Evolutionary conservation across 2,888 invertebrate genomes (phyloP).

Genomic region (Epsilonema sp.): DNA sequence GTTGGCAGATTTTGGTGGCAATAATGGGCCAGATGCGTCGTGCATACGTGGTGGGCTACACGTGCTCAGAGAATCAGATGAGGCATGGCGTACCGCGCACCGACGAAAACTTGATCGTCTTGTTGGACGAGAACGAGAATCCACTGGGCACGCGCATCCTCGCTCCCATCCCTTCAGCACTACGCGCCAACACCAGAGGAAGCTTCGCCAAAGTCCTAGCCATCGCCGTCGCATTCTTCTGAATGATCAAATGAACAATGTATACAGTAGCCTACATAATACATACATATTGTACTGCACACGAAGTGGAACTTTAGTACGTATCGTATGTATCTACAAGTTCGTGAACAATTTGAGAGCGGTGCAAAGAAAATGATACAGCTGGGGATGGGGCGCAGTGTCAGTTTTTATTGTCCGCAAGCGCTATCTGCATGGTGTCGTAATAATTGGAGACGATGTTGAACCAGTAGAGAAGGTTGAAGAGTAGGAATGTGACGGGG

Average conservation of each 20-base stretch:
- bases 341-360: too few species aligned
- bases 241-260: too few species aligned
- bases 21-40: conserved; percentile 24
- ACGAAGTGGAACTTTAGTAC: too few species aligned
- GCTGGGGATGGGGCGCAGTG: too few species aligned
- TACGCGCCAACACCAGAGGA: conserved; percentile 17
- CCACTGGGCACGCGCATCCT: conserved; percentile 85
- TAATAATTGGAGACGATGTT: background rate
- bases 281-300: too few species aligned
- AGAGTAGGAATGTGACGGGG: background rate
- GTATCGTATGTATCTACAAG: too few species aligned
- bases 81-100: conserved; percentile 24
- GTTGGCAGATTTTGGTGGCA: conserved; percentile 23
- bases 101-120: conserved; percentile 51
- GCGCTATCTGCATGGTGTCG: too few species aligned
- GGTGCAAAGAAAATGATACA: too few species aligned
- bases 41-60: conserved; percentile 25
- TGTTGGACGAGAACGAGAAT: conserved; percentile 79
- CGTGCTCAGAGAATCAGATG: conserved; percentile 14
- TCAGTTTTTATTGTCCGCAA: too few species aligned
- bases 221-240: conserved; percentile 25
- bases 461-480: background rate
- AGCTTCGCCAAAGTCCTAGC: conserved; percentile 25
- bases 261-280: too few species aligned
- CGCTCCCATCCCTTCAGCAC: conserved; percentile 61